Percentiles rank a stretch among this genome's conserved stretches.
Conservation (phyloP, 2,888 invertebrate genomes). For the Allolobophora icterica region DNA sequence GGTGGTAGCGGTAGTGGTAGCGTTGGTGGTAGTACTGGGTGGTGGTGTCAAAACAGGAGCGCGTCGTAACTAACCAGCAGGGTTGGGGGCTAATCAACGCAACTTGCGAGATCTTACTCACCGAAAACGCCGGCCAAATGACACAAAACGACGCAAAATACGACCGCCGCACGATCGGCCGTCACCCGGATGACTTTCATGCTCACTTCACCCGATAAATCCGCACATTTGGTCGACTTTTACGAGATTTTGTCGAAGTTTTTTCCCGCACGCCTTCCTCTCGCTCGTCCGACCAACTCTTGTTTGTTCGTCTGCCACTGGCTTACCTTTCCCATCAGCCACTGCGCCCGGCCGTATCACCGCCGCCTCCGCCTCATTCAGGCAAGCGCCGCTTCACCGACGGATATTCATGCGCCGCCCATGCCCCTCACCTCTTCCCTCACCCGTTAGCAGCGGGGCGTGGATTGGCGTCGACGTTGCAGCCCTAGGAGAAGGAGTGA, state of each 20-base stretch:
- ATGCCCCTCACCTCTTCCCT: no score
- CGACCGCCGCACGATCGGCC: background rate
- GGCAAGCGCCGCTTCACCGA: background rate
- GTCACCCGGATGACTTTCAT: background rate
- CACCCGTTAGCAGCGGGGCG: background rate
- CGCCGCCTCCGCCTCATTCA: constrained; percentile 3
- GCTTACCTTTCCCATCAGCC: background rate
- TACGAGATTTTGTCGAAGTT: constrained; percentile 10
- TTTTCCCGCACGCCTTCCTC: background rate
- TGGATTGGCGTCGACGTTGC: background rate
- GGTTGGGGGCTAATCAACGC: background rate
- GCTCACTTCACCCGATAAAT: constrained; percentile 17
- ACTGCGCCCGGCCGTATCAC: background rate
- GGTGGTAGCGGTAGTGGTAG: background rate
- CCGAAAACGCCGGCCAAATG: background rate
- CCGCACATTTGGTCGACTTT: background rate
- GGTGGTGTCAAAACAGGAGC: background rate
- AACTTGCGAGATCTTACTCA: background rate
- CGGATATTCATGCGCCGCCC: background rate
- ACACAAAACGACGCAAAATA: background rate
- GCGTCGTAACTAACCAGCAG: background rate
- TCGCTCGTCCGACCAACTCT: background rate
- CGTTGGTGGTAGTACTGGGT: background rate
- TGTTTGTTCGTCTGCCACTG: background rate
- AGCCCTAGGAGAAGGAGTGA: background rate